A percentile compares a stretch with the other conserved stretches of the same genome.
Evolutionary conservation across 2,113 vertebrate species (phyloP).

Genomic region (Ia io): DNA sequence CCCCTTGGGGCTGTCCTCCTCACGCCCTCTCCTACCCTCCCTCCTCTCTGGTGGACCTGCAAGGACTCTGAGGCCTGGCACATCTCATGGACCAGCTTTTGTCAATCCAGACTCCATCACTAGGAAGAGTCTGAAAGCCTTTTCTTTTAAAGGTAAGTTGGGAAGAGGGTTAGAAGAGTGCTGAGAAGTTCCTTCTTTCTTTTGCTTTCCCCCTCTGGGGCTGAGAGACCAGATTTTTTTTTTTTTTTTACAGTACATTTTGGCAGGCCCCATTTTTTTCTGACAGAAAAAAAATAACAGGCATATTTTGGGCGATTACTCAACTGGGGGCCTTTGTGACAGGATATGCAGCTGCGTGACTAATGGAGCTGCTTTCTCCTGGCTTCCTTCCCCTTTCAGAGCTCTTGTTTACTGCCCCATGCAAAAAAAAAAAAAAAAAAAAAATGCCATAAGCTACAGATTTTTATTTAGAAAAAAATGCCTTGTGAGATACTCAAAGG

Average conservation of each 20-base stretch:
- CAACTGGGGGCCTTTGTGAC: constrained; percentile 86
- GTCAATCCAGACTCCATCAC: neutral
- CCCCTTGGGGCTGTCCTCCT: neutral
- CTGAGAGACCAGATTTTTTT: constrained; percentile 36
- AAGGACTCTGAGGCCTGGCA: neutral
- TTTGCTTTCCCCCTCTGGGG: constrained; percentile 64
- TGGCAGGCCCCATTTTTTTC: constrained; percentile 77
- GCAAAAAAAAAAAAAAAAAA: constrained; percentile 55
- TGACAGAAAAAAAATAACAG: constrained; percentile 82
- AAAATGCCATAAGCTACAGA: constrained; percentile 79
- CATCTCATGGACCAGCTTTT: neutral
- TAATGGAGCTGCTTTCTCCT: constrained; percentile 86
- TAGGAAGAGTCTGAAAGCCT: constrained; percentile 22
- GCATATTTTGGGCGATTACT: constrained; percentile 86
- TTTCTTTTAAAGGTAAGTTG: constrained; percentile 62
- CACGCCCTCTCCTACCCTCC: neutral
- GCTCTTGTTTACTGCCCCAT: constrained; percentile 84
- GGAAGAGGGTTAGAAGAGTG: constrained; percentile 47
- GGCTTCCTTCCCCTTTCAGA: constrained; percentile 86
- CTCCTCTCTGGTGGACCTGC: fast-evolving
- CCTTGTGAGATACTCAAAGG: constrained; percentile 80
- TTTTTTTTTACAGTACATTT: constrained; percentile 79
- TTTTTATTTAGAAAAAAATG: constrained; percentile 77
- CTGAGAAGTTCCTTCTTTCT: constrained; percentile 61
- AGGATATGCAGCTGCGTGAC: constrained; percentile 86